These are phyloP conservation scores for Nomada fabriciana DNA, from an alignment of 2,888 invertebrate genomes.

Conservation along the genomic window DNA sequence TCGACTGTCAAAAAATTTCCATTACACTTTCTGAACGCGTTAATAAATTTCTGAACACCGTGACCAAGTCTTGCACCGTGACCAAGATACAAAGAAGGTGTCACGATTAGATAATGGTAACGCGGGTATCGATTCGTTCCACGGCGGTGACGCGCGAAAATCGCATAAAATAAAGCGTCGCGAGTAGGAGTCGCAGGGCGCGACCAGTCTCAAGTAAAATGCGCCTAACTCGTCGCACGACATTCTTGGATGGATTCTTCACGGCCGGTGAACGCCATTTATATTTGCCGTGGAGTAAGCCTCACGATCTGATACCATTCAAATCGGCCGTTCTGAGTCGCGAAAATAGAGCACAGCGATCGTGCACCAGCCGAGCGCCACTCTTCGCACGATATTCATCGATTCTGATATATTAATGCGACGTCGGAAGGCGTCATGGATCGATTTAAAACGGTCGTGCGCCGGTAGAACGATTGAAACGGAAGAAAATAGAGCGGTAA, in stretches of 20 bases:
- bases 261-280: constrained; percentile 67
- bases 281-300: constrained; percentile 47
- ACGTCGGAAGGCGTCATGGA: constrained; percentile 31
- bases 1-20: constrained; percentile 28
- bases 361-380: constrained; percentile 18
- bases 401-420: constrained; percentile 60
- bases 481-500: constrained; percentile 22
- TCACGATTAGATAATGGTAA: constrained; percentile 61
- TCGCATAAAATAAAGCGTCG: constrained; percentile 29
- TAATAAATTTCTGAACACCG: not conserved
- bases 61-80: not conserved
- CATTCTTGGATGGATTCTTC: constrained; percentile 73
- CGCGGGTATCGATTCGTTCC: constrained; percentile 65
- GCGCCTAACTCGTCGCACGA: constrained; percentile 70
- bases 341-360: constrained; percentile 53
- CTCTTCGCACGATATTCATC: constrained; percentile 58
- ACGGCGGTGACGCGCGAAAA: constrained; percentile 53
- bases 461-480: not conserved
- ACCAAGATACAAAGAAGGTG: constrained; percentile 16
- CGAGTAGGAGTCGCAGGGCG: constrained; percentile 50
- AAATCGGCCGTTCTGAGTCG: constrained; percentile 56
- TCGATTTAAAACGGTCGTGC: constrained; percentile 2
- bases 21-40: not conserved
- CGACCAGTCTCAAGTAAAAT: constrained; percentile 62
- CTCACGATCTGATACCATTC: constrained; percentile 69